Base-by-base conservation (phyloP, 2,113 vertebrate genomes). In the Diphyllodes magnificus region DNA sequence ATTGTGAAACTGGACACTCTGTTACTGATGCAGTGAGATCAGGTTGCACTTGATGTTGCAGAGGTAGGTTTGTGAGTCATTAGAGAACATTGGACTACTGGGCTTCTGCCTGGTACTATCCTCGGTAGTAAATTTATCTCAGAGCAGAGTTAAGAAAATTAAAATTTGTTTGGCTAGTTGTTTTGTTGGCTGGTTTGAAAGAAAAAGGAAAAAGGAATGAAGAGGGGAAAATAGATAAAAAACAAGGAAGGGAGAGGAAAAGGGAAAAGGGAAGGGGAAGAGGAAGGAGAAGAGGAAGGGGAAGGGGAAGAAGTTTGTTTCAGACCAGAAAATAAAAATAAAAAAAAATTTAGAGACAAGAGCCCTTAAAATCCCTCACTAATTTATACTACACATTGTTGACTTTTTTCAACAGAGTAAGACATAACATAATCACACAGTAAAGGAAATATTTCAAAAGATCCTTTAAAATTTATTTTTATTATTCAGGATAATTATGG, bases 161-260 rank as follows among this genome's bases (percentile, higher is more conserved):
- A 16, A 31, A 60, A 40, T 8, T 16, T 6, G 1, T 57, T 82
- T 79, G 12, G 9, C 8, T 88, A 13, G 9, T 19, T 70, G 7
- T 14, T 92, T 72, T n/a, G 7, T 61, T 85, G 20, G 3, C 8
- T 87, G 15, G 30, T 66, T 83, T 86, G 24, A 80, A 88, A 69
- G 4, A 59, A 83, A 90, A 82, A 47, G 1, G 8, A 10, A 64
- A 61, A 50, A 37, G 5, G 8, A 3, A 59, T 64, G 12, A 65
- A n/a, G 39, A 10, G 18, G 7, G 7, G 1, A 4, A 7, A 16
- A 35, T 14, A 5, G 0, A 4, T 4, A 20, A 20, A 6, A 7
- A 25, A 9, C 6, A 18, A 44, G 5, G 6, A 15, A 61, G 3
- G 7, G 6, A 27, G 15, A 22, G 2, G 9, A 2, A 23, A 2